A percentile compares a stretch with the other conserved stretches of the same genome.
phyloP scores from a whole-genome alignment of 2,888 invertebrate species.

The Spisula solida region DNA sequence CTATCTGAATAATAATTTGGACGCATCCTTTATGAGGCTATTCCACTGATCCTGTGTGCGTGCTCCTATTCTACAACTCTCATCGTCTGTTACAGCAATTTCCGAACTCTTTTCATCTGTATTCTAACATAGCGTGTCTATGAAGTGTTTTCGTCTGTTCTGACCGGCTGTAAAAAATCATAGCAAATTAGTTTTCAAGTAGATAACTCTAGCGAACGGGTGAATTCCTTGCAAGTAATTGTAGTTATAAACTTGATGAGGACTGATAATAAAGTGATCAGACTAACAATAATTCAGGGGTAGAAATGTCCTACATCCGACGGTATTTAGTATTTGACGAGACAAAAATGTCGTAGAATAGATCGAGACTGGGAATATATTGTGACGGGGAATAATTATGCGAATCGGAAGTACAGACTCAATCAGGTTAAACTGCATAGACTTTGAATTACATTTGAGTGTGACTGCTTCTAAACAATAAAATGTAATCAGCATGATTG shows the following conservation, averaged over 20 bases:
- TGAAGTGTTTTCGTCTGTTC: not conserved
- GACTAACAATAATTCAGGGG: not conserved
- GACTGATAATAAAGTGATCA: not conserved
- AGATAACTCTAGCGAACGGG: not conserved
- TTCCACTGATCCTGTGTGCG: not conserved
- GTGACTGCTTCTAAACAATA: not conserved
- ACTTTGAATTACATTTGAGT: not conserved
- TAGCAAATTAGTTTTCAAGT: constrained; percentile 23
- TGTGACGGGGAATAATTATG: not conserved
- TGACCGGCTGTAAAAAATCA: constrained; percentile 11
- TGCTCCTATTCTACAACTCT: not conserved
- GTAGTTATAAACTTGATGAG: not conserved
- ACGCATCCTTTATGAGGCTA: not conserved
- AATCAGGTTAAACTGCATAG: not conserved
- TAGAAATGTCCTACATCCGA: not conserved
- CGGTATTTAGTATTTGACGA: not conserved
- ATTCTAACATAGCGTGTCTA: constrained; percentile 10
- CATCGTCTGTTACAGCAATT: not conserved
- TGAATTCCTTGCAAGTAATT: constrained; percentile 4
- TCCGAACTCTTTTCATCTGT: not conserved
- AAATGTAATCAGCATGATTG: not conserved
- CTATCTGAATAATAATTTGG: not conserved
- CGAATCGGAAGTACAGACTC: not conserved
- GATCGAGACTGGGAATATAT: not conserved
- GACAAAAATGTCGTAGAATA: not conserved